phyloP scores from a whole-genome alignment of 92 coral and sea anemone species.

The Desmophyllum pertusum region DNA sequence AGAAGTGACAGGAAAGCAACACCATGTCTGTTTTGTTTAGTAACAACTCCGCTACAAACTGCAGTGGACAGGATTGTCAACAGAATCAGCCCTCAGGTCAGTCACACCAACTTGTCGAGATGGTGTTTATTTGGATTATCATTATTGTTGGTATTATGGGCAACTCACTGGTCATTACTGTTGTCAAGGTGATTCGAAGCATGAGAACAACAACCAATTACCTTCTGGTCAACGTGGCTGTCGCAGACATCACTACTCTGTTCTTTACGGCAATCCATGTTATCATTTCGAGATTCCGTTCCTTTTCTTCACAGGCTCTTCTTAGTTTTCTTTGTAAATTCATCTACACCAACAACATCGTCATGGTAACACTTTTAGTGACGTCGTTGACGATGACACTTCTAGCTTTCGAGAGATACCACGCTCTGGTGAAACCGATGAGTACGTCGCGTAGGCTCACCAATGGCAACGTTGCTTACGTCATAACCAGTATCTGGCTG shows the following conservation, averaged over 20 bases:
- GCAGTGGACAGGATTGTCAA: background rate
- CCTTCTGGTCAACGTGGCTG: conserved; percentile 32
- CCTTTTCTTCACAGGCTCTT: background rate
- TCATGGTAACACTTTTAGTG: conserved; percentile 44
- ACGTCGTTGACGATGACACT: conserved; percentile 70
- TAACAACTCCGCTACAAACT: conserved; percentile 1
- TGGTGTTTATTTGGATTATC: conserved; percentile 30
- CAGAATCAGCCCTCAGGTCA: background rate
- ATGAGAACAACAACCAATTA: conserved; percentile 43
- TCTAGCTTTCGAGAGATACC: conserved; percentile 78
- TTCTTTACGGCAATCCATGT: conserved; percentile 25
- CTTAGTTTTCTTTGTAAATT: conserved; percentile 18
- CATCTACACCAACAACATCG: background rate
- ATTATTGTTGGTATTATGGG: conserved; percentile 49
- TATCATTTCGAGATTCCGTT: background rate
- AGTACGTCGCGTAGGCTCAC: conserved; percentile 51
- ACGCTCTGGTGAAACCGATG: conserved; percentile 72
- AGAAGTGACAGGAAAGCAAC: background rate
- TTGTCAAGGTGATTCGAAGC: conserved; percentile 1
- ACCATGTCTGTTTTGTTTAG: background rate
- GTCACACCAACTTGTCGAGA: background rate
- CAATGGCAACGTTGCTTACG: conserved; percentile 57
- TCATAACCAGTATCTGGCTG: conserved; percentile 60
- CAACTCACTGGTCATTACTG: conserved; percentile 25
- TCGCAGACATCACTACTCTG: conserved; percentile 23